These are phyloP conservation scores for Eurystomus glaucurus DNA, from an alignment of 2,797 vertebrate species.

Conservation along the genomic window DNA sequence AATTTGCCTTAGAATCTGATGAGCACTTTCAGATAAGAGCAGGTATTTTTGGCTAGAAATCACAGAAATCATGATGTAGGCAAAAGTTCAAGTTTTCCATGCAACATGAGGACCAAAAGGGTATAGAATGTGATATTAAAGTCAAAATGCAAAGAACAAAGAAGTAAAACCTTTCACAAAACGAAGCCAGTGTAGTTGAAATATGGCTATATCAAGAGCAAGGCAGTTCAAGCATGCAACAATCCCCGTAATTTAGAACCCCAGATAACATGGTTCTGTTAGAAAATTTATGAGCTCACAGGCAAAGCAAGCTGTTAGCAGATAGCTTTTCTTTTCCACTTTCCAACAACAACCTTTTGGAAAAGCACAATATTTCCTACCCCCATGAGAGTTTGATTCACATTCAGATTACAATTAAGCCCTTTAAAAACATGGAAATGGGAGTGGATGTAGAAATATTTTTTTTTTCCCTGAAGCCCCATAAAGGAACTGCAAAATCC, in stretches of 20 bases:
- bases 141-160: not conserved
- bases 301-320: conserved; percentile 24
- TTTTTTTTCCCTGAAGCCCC: not conserved
- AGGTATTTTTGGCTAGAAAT: not conserved
- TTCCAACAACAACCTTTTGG: not conserved
- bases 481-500: not conserved
- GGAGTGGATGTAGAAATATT: not conserved
- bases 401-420: not conserved
- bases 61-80: accelerated
- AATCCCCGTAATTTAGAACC: not conserved
- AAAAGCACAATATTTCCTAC: not conserved
- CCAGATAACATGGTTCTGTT: not conserved
- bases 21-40: not conserved
- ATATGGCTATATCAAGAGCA: not conserved
- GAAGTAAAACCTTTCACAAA: not conserved
- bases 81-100: not conserved
- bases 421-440: not conserved
- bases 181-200: not conserved
- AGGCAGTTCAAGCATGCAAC: not conserved
- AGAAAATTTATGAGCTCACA: conserved; percentile 31
- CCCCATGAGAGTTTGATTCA: not conserved
- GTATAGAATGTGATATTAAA: not conserved
- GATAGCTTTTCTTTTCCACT: not conserved
- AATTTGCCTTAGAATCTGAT: not conserved
- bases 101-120: not conserved